Evolutionary conservation across 2,113 vertebrate genomes (phyloP), one percentile per base, ranked within the genome.

Genomic region (Oryzias celebensis): DNA sequence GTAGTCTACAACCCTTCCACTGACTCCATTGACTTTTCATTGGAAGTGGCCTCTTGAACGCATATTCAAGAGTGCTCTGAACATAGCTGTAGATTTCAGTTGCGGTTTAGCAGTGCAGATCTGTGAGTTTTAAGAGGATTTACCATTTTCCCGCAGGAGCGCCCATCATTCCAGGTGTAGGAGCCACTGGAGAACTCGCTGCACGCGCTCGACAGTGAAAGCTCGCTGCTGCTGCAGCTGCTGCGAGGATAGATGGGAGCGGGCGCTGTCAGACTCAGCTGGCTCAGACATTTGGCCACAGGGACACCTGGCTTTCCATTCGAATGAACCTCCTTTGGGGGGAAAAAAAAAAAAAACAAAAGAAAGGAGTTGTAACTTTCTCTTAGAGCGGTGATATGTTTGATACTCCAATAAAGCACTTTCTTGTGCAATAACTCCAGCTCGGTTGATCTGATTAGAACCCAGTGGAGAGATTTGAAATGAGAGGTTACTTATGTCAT

Each of bases 141-240:
- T 93, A 96, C 95, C 93, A 87, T 91, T 90, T 92, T 94, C 73
- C 91, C 92, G 66, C 81, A 88, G 68, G 92, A 91, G 76, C 91
- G 93, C 56, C 93, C 91, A 41, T 95, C 93, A 42, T 94, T 95
- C 93, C 95, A 95, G 3, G 95, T 94, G 79, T 90, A 95, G 13
- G 95, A 96, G 78, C 94, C 89, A 2, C 95, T 98, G 90, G 96
- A 98, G 90, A 92, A 93, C 82, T 97, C 96, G 4, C 95, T 98
- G 92, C 96, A 98, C 41, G 93, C 92, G 47, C 95, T 96, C 0
- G 96, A 96, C 67, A 96, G 91, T 23, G 96, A 98, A 22, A 96
- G 77, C 71, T 98, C 96, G 31, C 96, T 97, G 80, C 94, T 94
- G 52, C 95, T 95, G 75, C 95, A 94, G 90, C 93, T 95, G 91